These are phyloP conservation scores for Phyllopteryx taeniolatus DNA, from an alignment of 2,113 vertebrate genomes.

Conservation along the genomic window DNA sequence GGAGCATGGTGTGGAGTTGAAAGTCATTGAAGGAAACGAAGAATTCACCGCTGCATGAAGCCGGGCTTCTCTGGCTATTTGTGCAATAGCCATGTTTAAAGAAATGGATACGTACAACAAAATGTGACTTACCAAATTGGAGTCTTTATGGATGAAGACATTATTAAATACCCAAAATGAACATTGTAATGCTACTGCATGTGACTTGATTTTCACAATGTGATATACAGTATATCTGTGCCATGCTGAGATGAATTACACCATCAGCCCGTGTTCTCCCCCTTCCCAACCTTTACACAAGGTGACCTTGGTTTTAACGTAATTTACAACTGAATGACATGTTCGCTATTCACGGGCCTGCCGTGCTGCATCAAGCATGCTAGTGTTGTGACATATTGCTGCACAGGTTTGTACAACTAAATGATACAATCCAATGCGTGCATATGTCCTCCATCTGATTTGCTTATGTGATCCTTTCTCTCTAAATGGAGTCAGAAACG, in stretches of 20 bases:
- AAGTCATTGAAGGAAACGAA: conserved; percentile 64
- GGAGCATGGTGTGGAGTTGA: conserved; percentile 56
- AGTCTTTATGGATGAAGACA: not conserved
- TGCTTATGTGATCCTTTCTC: conserved; percentile 38
- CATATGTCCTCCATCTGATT: conserved; percentile 48
- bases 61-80: conserved; percentile 26
- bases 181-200: conserved; percentile 37
- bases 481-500: conserved; percentile 29
- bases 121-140: not conserved
- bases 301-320: conserved; percentile 62
- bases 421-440: conserved; percentile 35
- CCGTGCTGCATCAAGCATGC: conserved; percentile 35
- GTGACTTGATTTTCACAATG: conserved; percentile 26
- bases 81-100: conserved; percentile 7
- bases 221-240: conserved; percentile 42
- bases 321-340: conserved; percentile 65
- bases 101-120: conserved; percentile 5
- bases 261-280: conserved; percentile 52
- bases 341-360: conserved; percentile 52
- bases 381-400: conserved; percentile 44
- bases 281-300: conserved; percentile 60
- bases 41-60: conserved; percentile 32
- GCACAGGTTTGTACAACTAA: conserved; percentile 32
- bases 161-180: conserved; percentile 22
- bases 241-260: conserved; percentile 56